phyloP scores from a whole-genome alignment of 1,140 invertebrate species.

The Drosophila burlai region DNA sequence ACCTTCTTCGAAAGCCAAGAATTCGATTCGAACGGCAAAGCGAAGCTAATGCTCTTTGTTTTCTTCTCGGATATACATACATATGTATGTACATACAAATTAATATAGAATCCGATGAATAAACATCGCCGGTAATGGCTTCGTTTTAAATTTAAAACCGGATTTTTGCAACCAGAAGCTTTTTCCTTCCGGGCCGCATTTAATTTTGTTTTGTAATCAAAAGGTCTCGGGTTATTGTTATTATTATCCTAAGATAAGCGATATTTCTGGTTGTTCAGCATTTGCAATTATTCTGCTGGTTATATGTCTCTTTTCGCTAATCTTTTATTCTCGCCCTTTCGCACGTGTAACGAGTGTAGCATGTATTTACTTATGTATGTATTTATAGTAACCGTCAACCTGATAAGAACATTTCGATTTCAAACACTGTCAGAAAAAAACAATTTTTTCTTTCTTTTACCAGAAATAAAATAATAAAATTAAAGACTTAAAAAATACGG shows the following conservation, averaged over 20 bases:
- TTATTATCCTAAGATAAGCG: conserved; percentile 3
- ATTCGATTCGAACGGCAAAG: conserved; percentile 11
- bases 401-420: not conserved
- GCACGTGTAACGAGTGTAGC: conserved; percentile 40
- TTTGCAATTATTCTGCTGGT: not conserved
- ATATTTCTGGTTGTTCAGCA: conserved; percentile 13
- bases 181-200: conserved; percentile 34
- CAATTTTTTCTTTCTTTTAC: not conserved
- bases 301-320: not conserved
- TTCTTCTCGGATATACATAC: conserved; percentile 1
- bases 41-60: conserved; percentile 24
- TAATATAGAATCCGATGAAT: conserved; percentile 17
- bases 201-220: conserved; percentile 24
- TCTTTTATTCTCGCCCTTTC: conserved; percentile 7
- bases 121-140: conserved; percentile 31
- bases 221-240: conserved; percentile 14
- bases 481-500: not conserved
- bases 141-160: conserved; percentile 27
- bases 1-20: conserved; percentile 14
- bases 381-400: not conserved
- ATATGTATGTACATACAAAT: not conserved
- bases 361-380: conserved; percentile 5
- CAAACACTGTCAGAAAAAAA: not conserved
- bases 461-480: not conserved
- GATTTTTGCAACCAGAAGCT: conserved; percentile 43